A percentile compares a stretch with the other conserved stretches of the same genome.
phyloP scores from a whole-genome alignment of 2,113 vertebrate genomes.

The Desmodus rotundus region DNA sequence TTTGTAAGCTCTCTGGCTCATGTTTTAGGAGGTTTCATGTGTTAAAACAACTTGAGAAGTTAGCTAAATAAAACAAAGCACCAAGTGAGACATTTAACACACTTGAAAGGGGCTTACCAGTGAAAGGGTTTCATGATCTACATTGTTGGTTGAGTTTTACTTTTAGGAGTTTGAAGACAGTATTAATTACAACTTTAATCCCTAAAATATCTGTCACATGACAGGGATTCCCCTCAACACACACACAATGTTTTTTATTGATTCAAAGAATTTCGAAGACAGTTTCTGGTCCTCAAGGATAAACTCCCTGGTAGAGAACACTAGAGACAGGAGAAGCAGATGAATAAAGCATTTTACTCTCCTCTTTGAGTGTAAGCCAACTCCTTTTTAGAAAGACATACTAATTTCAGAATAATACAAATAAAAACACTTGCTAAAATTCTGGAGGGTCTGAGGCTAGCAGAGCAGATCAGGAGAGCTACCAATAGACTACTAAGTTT shows the following conservation, averaged over 20 bases:
- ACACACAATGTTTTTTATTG: neutral
- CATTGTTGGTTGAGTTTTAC: conserved; percentile 1
- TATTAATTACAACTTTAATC: neutral
- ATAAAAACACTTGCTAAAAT: conserved; percentile 15
- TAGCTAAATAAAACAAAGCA: conserved; percentile 65
- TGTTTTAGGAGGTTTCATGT: conserved; percentile 61
- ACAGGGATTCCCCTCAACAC: neutral
- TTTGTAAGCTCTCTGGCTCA: conserved; percentile 40
- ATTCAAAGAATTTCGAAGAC: neutral
- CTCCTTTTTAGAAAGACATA: neutral
- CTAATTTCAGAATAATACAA: neutral
- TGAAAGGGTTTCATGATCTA: neutral
- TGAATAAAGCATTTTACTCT: neutral
- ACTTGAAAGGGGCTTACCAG: conserved; percentile 17
- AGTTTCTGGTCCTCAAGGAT: neutral
- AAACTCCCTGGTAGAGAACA: neutral
- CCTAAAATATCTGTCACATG: neutral
- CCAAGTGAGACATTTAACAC: conserved; percentile 67
- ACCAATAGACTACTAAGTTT: neutral
- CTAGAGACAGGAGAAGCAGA: neutral
- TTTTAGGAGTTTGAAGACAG: conserved; percentile 30
- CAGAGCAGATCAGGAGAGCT: neutral
- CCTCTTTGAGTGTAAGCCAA: neutral
- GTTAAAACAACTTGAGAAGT: conserved; percentile 68
- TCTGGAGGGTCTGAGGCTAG: neutral